Evolutionary conservation across 2,888 invertebrate species (phyloP), one percentile per base, ranked within the genome.

Genomic region (Euplagia quadripunctaria): DNA sequence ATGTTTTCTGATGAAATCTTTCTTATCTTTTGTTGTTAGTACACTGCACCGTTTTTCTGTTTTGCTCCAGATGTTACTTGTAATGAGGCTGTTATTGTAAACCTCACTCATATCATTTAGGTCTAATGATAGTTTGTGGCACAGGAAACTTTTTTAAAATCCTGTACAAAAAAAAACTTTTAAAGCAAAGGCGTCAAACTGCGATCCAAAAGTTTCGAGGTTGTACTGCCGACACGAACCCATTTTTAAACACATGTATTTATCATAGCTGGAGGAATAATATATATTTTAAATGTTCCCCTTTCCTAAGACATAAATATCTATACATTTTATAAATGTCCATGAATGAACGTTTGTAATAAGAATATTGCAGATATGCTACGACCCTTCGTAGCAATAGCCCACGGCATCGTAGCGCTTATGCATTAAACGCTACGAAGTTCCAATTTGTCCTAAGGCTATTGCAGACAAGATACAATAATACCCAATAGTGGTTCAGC

Each of bases 321-420:
- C 64, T 43, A 74, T 75, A 82, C 17, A 41, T n/a, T 11, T n/a
- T 11, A 9, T 64, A 42, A 43, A 43, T 14, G 11, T 43, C 43
- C 42, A 43, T n/a, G 64, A 64, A 64, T 43, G 64, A 64, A 64
- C 20, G 5, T n/a, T 68, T 67, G 41, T 42, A 42, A 17, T 17
- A n/a, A 42, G n/a, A 43, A 55, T 68, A 78, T 82, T 42, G n/a
- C 63, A 68, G 70, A 76, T 80, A 82, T 80, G 71, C 70, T 71
- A 8, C 55, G 84, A 76, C 80, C 81, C 51, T 52, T 7, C 88
- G 90, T 89, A 92, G 89, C 87, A 82, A 81, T 84, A 72, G 88
- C 88, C 90, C 92, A 92, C 91, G 89, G 88, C 92, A 91, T 91
- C 83, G 88, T 90, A 88, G 88, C 82, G 73, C 71, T 79, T 77